Evolutionary conservation across 2,888 invertebrate species (phyloP), one percentile per base, ranked within the genome.

Genomic region (Leucozona laternaria): DNA sequence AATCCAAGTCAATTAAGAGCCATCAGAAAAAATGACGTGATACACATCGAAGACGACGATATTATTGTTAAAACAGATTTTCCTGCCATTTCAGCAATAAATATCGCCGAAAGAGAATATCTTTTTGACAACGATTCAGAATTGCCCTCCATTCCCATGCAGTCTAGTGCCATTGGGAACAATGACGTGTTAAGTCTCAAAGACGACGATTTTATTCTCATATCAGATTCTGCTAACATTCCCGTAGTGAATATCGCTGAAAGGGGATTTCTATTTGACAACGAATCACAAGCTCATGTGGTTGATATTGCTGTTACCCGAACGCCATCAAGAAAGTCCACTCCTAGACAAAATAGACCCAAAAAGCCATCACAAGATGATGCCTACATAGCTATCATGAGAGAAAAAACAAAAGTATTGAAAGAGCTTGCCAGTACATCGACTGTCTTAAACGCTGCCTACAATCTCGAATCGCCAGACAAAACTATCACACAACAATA

Each of bases 291-390:
- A 57, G 2, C 34, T 37, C 37, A 34, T 15, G 58, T 34, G 11
- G 57, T 55, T 28, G 31, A 57, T 7, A 31, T 17, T 34, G 5
- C n/a, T 22, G 15, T 60, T 1, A 58, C 22, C 4, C 28, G 31
- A 66, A 48, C 66, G 20, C 66, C 66, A 48, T 66, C 66, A 31
- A 66, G 66, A 48, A 66, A 66, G 34, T 66, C 66, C 17, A 55
- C 17, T 7, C 34, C 20, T 5, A 17, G 31, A 34, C 11, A 48
- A 48, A 45, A 22, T n/a, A 25, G 15, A 34, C 31, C 15, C 8
- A 48, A 48, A 15, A 48, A 17, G 15, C 31, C 17, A 34, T 20
- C 17, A 31, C 31, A 66, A 48, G 66, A 45, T 28, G 25, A 66
- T 15, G 48, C 66, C 8, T 66, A 66, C 5, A 48, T 66, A 31